A percentile compares a stretch with the other conserved stretches of the same genome.
phyloP scores from a whole-genome alignment of 2,888 invertebrate species.

The Leuctra nigra region DNA sequence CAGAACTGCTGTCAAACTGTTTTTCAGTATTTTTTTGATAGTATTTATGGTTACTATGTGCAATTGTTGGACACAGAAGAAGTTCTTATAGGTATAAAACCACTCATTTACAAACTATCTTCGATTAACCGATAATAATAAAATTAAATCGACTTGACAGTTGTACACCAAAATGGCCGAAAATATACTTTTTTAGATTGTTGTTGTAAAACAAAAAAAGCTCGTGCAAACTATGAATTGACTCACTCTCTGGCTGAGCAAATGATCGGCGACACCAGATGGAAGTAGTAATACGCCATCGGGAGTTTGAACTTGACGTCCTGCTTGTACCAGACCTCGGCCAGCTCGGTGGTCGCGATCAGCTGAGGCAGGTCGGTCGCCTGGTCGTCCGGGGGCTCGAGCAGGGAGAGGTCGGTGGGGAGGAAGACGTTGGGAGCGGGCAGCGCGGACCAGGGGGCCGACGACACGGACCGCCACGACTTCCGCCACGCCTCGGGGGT shows the following conservation, averaged over 20 bases:
- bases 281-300: constrained; percentile 63
- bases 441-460: constrained; percentile 54
- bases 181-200: too few species aligned
- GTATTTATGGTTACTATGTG: too few species aligned
- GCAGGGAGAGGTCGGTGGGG: constrained; percentile 59
- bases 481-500: constrained; percentile 57
- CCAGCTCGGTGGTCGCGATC: constrained; percentile 30
- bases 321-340: constrained; percentile 76
- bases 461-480: constrained; percentile 53
- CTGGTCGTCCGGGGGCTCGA: constrained; percentile 43
- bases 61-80: too few species aligned
- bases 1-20: too few species aligned
- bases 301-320: constrained; percentile 79
- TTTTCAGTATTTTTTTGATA: too few species aligned
- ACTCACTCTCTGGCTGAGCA: background rate
- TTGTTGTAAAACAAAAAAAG: too few species aligned
- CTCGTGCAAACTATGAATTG: too few species aligned
- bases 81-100: too few species aligned
- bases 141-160: too few species aligned
- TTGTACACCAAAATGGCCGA: too few species aligned
- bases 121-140: too few species aligned
- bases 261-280: constrained; percentile 57
- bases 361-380: constrained; percentile 28
- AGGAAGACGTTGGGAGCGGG: constrained; percentile 69
- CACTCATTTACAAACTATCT: too few species aligned